Evolutionary conservation across 2,113 vertebrate species (phyloP).

Genomic region (Prochilodus magdalenae): DNA sequence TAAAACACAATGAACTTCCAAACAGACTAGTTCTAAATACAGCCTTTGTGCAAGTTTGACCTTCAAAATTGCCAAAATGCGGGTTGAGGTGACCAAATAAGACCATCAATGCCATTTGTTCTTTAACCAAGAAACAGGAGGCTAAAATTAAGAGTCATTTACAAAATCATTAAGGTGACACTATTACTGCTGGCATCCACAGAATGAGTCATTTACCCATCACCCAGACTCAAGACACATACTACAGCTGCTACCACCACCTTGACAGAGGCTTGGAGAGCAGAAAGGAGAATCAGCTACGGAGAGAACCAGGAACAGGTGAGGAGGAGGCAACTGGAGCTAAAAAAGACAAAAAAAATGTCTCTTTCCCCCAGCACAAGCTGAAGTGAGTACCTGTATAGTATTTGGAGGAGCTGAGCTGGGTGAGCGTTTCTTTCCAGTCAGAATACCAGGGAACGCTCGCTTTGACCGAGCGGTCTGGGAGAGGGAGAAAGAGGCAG

Average conservation of each 20-base stretch:
- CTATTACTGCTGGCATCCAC: not conserved
- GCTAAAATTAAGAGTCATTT: too few relatives aligned
- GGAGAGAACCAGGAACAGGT: constrained; percentile 10
- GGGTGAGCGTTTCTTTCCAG: constrained; percentile 90
- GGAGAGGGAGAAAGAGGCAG: constrained; percentile 72
- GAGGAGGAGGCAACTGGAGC: not conserved
- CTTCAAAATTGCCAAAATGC: not conserved
- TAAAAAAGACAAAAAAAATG: not conserved
- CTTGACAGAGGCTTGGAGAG: constrained; percentile 9
- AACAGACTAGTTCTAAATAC: not conserved
- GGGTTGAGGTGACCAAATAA: not conserved
- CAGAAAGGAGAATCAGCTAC: constrained; percentile 19
- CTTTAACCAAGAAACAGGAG: not conserved
- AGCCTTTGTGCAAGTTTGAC: not conserved
- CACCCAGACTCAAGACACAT: not conserved
- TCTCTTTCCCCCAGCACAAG: constrained; percentile 47
- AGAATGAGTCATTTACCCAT: constrained; percentile 50
- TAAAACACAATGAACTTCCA: not conserved
- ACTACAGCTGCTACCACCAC: constrained; percentile 33
- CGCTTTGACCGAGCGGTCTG: constrained; percentile 92
- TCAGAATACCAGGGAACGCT: constrained; percentile 90
- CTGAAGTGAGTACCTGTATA: constrained; percentile 84
- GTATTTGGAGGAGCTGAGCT: constrained; percentile 86
- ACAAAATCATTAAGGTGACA: too few relatives aligned
- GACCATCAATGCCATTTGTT: not conserved